A percentile compares a stretch with the other conserved stretches of the same genome.
These are phyloP conservation scores for Anthonomus grandis DNA, from an alignment of 1,140 invertebrate species.

Conservation along the genomic window DNA sequence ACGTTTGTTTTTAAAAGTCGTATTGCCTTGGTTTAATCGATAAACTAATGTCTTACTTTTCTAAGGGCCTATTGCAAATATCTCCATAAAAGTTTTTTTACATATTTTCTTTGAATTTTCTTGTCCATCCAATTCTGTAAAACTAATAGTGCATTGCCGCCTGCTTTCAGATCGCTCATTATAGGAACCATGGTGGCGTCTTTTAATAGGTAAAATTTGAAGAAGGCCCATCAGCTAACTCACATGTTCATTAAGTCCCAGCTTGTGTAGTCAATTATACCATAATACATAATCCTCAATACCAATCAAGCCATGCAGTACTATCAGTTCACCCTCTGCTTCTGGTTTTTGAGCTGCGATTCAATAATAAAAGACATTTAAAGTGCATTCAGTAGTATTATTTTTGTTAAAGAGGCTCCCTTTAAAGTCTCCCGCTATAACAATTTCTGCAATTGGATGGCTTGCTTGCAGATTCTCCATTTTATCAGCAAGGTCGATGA, in stretches of 20 bases:
- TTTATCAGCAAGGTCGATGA: no score
- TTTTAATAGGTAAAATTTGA: neutral
- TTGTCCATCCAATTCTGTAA: neutral
- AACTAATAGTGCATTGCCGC: constrained; percentile 4
- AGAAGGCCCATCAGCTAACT: neutral
- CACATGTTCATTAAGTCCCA: neutral
- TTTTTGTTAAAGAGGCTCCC: no score
- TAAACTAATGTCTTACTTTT: constrained; percentile 1
- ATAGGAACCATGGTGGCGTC: constrained; percentile 1
- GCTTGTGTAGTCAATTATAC: no score
- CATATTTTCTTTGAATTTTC: neutral
- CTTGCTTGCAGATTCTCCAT: no score
- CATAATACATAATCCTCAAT: no score
- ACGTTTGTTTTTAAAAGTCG: constrained; percentile 1
- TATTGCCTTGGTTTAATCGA: neutral
- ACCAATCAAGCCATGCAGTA: no score
- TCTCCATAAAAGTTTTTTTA: neutral
- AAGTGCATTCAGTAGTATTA: no score
- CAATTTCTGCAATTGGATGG: no score
- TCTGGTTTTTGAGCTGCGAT: no score
- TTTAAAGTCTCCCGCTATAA: no score
- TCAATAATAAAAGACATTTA: no score
- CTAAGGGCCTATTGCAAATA: neutral
- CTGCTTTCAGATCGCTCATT: constrained; percentile 1
- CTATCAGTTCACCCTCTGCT: no score